A percentile compares a stretch with the other conserved stretches of the same genome.
Evolutionary conservation across 1,140 invertebrate genomes (phyloP).

Genomic region (Bombyx mandarina): DNA sequence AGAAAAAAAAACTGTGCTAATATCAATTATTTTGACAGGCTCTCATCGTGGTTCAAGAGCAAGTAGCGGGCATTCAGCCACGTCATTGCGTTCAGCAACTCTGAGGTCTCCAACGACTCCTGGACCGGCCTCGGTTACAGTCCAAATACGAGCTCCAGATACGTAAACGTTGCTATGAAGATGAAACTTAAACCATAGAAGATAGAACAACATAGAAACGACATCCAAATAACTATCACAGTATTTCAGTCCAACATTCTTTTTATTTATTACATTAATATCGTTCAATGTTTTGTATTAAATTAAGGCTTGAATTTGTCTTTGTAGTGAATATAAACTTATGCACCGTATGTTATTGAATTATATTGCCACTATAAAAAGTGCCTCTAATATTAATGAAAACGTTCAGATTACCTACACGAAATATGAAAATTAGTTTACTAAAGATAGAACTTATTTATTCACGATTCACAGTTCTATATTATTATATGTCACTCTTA

Average conservation of each 20-base stretch:
- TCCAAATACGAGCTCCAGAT: constrained; percentile 59
- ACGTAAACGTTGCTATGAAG: constrained; percentile 24
- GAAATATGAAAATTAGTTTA: constrained; percentile 20
- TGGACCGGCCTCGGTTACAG: constrained; percentile 59
- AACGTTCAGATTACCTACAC: constrained; percentile 12
- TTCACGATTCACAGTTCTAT: constrained; percentile 20
- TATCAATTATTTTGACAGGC: constrained; percentile 62
- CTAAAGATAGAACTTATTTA: constrained; percentile 14
- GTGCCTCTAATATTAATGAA: constrained; percentile 48
- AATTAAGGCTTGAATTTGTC: constrained; percentile 45
- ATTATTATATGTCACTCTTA: constrained; percentile 24
- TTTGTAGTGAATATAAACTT: constrained; percentile 19
- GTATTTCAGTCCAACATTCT: constrained; percentile 55
- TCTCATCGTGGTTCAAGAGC: constrained; percentile 77
- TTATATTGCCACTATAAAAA: constrained; percentile 44
- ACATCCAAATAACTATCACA: not conserved
- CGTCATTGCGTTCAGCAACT: constrained; percentile 68
- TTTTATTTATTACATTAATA: constrained; percentile 57
- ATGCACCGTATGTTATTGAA: constrained; percentile 31
- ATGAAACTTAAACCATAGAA: constrained; percentile 3
- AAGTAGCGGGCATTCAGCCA: constrained; percentile 77
- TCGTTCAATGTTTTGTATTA: constrained; percentile 20
- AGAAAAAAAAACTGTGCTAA: not conserved
- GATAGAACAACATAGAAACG: constrained; percentile 1
- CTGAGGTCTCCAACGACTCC: constrained; percentile 54